These are phyloP conservation scores for Neocrepidodera transversa DNA, from an alignment of 2,888 invertebrate species.

Conservation along the genomic window DNA sequence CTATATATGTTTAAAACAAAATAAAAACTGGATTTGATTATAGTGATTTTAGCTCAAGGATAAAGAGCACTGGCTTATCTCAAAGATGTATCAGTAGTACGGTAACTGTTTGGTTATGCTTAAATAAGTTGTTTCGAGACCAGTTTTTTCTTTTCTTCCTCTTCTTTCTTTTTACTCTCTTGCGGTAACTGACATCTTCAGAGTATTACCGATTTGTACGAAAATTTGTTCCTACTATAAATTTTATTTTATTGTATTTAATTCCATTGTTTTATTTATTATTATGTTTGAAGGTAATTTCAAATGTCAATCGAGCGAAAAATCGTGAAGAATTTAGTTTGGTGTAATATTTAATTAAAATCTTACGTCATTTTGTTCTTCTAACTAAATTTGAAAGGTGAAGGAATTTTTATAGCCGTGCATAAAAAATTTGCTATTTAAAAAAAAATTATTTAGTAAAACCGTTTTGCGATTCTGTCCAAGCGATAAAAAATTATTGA, in stretches of 20 bases:
- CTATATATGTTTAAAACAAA: no score
- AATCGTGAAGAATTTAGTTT: neutral
- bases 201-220: no score
- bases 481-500: slow-evolving; percentile 2
- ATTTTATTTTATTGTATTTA: no score
- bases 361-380: neutral
- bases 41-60: neutral
- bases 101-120: neutral
- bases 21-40: no score
- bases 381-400: neutral
- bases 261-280: no score
- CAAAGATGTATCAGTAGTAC: neutral
- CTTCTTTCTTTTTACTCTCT: neutral
- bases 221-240: no score
- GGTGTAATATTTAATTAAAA: neutral
- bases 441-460: no score
- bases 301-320: no score
- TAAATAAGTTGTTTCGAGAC: neutral
- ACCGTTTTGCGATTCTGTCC: no score
- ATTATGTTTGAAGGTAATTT: no score
- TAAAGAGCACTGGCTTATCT: neutral
- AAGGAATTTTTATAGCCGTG: no score
- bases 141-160: neutral
- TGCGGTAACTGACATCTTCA: slow-evolving; percentile 1
- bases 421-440: no score